Base-by-base conservation (phyloP, 2,113 vertebrate genomes). In the Alaudala cheleensis region DNA sequence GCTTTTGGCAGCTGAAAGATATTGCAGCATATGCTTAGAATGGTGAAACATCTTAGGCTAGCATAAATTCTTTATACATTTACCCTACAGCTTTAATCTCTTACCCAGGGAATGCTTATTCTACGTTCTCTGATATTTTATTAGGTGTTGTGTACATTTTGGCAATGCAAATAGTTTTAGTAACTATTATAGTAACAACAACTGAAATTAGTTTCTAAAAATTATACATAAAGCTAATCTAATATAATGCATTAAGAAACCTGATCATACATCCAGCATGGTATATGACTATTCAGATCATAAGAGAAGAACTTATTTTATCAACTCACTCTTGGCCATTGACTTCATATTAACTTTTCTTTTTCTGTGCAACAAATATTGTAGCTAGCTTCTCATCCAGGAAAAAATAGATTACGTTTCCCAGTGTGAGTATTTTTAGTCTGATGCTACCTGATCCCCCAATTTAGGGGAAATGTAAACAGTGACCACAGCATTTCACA, bases 381-480 rank as follows among this genome's bases (percentile, higher is more conserved):
- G 33, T 12, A 88, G 29, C 70, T 29, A 86, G 74, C 29, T 88
- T 45, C 45, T 88, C 54, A 88, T 62, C 29, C 58, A 92, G 54
- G 73, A 94, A 79, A 87, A 83, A 92, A 77, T 2, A 85, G 33
- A 54, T 61, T 85, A 53, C 25, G 83, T 62, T 88, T 78, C 74
- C 31, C 11, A 33, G n/a, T 49, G 82, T 7, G 24, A 82, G 69
- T 77, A 90, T 61, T 95, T 93, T 93, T 62, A 85, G 54, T 29
- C n/a, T 80, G 76, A 93, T 90, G 71, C 29, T 66, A 88, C 54
- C 21, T 73, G 79, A 90, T 88, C 71, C 92, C 79, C 62, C 92
- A 93, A 53, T 88, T 90, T 54, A 80, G 47, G 56, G 34, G 61
- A 88, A 90, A 86, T 73, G 76, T 83, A 96, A 95, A 97, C 85